Evolutionary conservation across 2,888 invertebrate species (phyloP), one percentile per base, ranked within the genome.

Genomic region (Bursaphelenchus okinawaensis): DNA sequence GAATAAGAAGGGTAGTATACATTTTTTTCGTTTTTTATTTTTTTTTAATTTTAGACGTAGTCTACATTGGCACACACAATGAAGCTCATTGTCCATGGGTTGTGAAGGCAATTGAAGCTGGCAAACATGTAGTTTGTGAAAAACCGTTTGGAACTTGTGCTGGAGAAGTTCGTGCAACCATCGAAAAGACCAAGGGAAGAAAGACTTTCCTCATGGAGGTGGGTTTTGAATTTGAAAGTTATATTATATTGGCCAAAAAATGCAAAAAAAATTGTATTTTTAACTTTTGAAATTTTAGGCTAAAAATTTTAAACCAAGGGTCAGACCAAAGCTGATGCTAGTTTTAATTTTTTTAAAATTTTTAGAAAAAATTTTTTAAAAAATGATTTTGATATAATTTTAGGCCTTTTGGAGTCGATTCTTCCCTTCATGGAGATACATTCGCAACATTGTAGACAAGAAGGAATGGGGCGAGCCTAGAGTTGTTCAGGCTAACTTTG

Each of bases 21-120:
- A n/a, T n/a, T n/a, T n/a, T n/a, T n/a, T n/a, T n/a, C n/a, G n/a
- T n/a, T n/a, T n/a, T n/a, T n/a, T 3, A n/a, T n/a, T 40, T n/a
- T 3, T n/a, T n/a, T n/a, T n/a, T 1, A 40, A 1, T 40, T 40
- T 40, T 40, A 40, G 50, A 59, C 27, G 52, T 19, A 31, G 60
- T 59, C 3, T 59, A 59, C 24, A 40, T 59, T 20, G 60, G 24
- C 3, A 20, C 40, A 12, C 60, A 59, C 7, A 59, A 59, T 50
- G 60, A 59, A 50, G 60, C 60, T 16, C 60, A 59, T 29, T 22
- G 24, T 51, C 60, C 60, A 27, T 59, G 60, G 60, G 23, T n/a
- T 50, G 50, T 16, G n/a, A 22, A 27, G n/a, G 60, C 60, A 1
- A 19, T 59, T 29, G 60, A 59, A 29, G 60, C 51, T 50, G 60